Evolutionary conservation across 2,797 vertebrate species (phyloP).

Genomic region (Odontamblyopus lacepedii): DNA sequence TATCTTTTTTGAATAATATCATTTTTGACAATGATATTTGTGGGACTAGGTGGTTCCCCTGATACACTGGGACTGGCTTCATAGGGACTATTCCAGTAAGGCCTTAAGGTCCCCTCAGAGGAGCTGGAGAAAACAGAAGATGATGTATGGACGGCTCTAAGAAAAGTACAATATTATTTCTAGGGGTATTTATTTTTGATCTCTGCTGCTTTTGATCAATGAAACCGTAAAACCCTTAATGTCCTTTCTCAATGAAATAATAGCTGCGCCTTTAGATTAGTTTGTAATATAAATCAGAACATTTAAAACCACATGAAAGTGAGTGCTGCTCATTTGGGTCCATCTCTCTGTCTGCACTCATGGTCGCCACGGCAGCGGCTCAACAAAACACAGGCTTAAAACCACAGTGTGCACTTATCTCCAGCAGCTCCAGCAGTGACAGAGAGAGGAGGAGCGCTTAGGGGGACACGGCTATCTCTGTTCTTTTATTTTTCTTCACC

Average conservation of each 20-base stretch:
- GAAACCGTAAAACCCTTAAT: not conserved
- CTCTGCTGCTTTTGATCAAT: no score
- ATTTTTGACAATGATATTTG: no score
- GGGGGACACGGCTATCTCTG: slow-evolving; percentile 50
- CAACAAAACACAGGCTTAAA: slow-evolving; percentile 74
- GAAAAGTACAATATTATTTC: no score
- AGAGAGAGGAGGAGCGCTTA: slow-evolving; percentile 61
- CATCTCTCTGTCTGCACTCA: slow-evolving; percentile 47
- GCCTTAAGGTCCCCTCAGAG: no score
- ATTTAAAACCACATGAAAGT: slow-evolving; percentile 15
- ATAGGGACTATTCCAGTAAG: no score
- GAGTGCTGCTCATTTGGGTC: slow-evolving; percentile 39
- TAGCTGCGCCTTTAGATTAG: not conserved
- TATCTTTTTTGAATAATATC: no score
- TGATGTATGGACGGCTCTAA: no score
- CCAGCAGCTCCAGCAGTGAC: slow-evolving; percentile 31
- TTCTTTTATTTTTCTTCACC: not conserved
- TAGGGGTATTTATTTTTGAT: no score
- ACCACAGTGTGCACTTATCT: slow-evolving; percentile 36
- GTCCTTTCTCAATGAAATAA: not conserved
- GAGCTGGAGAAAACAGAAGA: no score
- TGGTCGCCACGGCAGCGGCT: slow-evolving; percentile 78
- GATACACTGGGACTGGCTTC: no score
- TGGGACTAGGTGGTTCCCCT: no score
- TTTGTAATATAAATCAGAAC: slow-evolving; percentile 1